These are phyloP conservation scores for Polypedilum vanderplanki DNA, from an alignment of 1,140 invertebrate species.

Conservation along the genomic window DNA sequence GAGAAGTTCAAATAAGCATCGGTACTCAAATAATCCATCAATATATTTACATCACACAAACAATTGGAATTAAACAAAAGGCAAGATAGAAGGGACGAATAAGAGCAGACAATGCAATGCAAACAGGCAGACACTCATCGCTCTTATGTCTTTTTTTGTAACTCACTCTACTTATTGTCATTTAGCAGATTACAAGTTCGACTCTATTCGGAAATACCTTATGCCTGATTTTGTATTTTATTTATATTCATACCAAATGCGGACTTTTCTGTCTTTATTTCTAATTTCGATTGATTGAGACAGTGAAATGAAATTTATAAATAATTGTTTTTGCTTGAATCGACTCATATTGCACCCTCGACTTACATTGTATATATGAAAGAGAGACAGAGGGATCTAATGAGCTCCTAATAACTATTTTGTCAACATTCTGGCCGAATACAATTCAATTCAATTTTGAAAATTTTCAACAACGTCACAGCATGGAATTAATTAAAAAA, in stretches of 20 bases:
- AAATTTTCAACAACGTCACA: not conserved
- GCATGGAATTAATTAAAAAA: conserved; percentile 18
- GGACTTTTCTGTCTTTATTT: not conserved
- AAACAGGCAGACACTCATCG: not conserved
- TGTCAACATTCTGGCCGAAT: not conserved
- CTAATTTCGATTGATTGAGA: not conserved
- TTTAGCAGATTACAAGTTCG: not conserved
- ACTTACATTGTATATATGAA: not conserved
- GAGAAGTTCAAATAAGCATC: conserved; percentile 9
- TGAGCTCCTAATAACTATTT: conserved; percentile 12
- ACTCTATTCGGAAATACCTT: not conserved
- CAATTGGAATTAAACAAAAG: conserved; percentile 13
- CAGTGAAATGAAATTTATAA: not conserved
- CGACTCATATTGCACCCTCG: conserved; percentile 22
- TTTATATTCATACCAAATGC: not conserved
- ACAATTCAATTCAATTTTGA: conserved; percentile 12
- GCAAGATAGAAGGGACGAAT: not conserved
- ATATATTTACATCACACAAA: conserved; percentile 19
- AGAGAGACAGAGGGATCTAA: not conserved
- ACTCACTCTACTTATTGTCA: not conserved
- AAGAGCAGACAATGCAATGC: not conserved
- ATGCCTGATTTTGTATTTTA: not conserved
- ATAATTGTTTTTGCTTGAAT: conserved; percentile 24
- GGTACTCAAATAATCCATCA: conserved; percentile 12
- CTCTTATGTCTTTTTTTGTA: not conserved